Base-by-base conservation (phyloP, 1,140 invertebrate species). In the Calliphora vicina region DNA sequence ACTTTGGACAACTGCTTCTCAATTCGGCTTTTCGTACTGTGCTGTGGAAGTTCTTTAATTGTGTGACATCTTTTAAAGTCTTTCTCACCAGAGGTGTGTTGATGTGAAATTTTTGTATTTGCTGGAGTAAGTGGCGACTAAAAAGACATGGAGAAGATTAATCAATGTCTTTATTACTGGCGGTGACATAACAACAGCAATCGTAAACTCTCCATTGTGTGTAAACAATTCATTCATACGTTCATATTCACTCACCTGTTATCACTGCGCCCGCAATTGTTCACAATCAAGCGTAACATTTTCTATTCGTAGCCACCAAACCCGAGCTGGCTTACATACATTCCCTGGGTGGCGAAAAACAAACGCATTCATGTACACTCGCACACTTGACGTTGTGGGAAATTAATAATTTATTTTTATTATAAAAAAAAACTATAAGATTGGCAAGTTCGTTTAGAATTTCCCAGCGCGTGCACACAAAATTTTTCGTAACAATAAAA, bases 81-180 rank as follows among this genome's bases (percentile, higher is more conserved):
- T 78, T 42, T 13, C 23, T 45, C 12, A 23, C 20, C 6, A 43
- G 20, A 20, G 74, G 9, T 3, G 74, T 29, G 23, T 78, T 78
- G 35, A 78, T 73, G 29, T 76, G 61, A n/a, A 45, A 78, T 61
- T 80, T 84, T 27, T 84, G 74, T 82, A 82, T 82, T 84, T 86
- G 86, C 81, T 86, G 86, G 57, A 88, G 74, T 84, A 89, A 83
- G 76, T 85, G 84, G 81, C 86, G 87, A 74, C 88, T 89, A 45
- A 17, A 80, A 80, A 35, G 8, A 23, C 13, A 80, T 25, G 12
- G n/a, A 45, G 2, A 35, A 74, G 15, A 12, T n/a, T 2, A 29
- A 23, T 3, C 61, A 67, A 67, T 23, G 23, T 67, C 9, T 67
- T 67, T 1, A 15, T 50, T 50, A n/a, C 45, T 50, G 45, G 35